These are phyloP conservation scores for Cephus nigrinus DNA, from an alignment of 2,888 invertebrate genomes.

Conservation along the genomic window DNA sequence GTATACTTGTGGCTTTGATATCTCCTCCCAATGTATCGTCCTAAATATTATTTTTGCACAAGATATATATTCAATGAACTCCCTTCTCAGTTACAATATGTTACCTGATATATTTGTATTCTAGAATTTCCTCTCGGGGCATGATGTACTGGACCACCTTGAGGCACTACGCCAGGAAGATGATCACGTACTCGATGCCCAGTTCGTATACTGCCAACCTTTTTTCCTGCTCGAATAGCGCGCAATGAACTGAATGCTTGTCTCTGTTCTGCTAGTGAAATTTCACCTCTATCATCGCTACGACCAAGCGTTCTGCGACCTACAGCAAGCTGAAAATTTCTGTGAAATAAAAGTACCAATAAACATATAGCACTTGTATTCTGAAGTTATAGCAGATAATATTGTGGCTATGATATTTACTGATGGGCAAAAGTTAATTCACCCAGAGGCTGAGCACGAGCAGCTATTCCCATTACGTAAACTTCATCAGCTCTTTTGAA, in stretches of 20 bases:
- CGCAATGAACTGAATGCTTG: conserved; percentile 81
- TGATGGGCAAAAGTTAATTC: conserved; percentile 78
- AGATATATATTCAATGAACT: neutral
- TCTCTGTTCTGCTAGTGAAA: conserved; percentile 77
- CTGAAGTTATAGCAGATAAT: neutral
- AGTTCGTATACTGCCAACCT: conserved; percentile 70
- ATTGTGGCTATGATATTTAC: neutral
- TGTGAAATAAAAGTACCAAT: conserved; percentile 54
- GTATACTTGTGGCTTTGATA: conserved; percentile 68
- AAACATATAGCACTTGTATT: neutral
- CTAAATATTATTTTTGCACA: conserved; percentile 30
- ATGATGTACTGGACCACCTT: conserved; percentile 57
- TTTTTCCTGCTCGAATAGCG: conserved; percentile 73
- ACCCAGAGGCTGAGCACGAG: conserved; percentile 83
- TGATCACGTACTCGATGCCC: conserved; percentile 71
- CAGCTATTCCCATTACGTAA: conserved; percentile 80
- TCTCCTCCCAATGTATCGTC: conserved; percentile 49
- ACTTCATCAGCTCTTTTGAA: conserved; percentile 86
- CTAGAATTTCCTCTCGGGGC: conserved; percentile 68
- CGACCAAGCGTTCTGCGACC: conserved; percentile 77
- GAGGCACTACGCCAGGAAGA: conserved; percentile 70
- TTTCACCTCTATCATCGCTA: conserved; percentile 67
- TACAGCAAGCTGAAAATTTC: conserved; percentile 80
- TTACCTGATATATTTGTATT: conserved; percentile 72
- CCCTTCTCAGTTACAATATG: neutral